Base-by-base conservation (phyloP, 2,113 vertebrate species). In the Nestor notabilis region DNA sequence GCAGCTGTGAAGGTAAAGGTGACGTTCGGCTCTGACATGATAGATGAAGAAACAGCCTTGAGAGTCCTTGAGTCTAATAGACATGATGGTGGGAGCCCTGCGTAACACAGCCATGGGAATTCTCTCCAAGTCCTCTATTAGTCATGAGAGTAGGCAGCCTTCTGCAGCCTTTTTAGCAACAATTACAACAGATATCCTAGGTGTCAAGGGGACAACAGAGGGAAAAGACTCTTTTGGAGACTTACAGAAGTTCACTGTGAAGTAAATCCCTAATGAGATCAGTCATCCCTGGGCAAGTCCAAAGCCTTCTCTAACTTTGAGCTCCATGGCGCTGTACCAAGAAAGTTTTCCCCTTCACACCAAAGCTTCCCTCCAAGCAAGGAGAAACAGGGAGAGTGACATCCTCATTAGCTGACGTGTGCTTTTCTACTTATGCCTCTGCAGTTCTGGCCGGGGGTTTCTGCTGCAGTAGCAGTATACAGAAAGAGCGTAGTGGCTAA, bases 191-290 rank as follows among this genome's bases (percentile, higher is more conserved):
- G 84, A 75, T 39, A 82, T 43, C 33, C 46, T 5, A 46, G 64
- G 33, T 3, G 25, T 78, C 69, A n/a, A 81, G 64, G 58, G 21
- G 49, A 80, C 31, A 55, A 78, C 66, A 92, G 52, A 50, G 28
- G 49, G 53, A 63, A 90, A 83, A n/a, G 66, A 33, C 39, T 90
- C 35, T 76, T 82, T 31, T 49, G 66, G 69, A 75, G 47, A 28
- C 17, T 13, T 21, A 47, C 17, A 65, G 56, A 89, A 68, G 53
- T 37, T 53, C 63, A 55, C 68, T 8, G 33, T 69, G 44, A 94
- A 88, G 50, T 83, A 52, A 70, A 43, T 41, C n/a, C 49, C 63
- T 86, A 74, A 86, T 24, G 58, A 94, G 68, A 92, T 77, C 64
- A 44, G 64, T 60, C 60, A 84, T 60, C n/a, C 17, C 72, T n/a